Conservation (phyloP, 1,140 invertebrate species). For the Rhopalosiphum padi region DNA sequence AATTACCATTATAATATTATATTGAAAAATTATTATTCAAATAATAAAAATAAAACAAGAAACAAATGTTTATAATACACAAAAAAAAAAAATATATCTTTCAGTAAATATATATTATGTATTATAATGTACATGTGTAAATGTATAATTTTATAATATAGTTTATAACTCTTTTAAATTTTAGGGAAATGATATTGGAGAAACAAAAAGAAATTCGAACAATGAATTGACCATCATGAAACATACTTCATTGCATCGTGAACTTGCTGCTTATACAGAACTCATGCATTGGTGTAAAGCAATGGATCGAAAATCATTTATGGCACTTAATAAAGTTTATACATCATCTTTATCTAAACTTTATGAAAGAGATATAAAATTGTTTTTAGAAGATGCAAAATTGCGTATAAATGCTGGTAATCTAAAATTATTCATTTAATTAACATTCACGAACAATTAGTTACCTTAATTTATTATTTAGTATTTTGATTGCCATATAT, state of each 20-base stretch:
- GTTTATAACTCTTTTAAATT: background rate
- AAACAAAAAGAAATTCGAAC: constrained; percentile 66
- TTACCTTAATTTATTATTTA: background rate
- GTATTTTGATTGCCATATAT: background rate
- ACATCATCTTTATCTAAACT: constrained; percentile 79
- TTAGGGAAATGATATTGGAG: constrained; percentile 74
- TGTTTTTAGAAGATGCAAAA: constrained; percentile 81
- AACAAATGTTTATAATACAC: background rate
- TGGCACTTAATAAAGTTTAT: constrained; percentile 81
- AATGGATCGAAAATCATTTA: constrained; percentile 83
- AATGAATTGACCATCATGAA: constrained; percentile 72
- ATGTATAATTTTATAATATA: background rate
- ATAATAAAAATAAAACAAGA: background rate
- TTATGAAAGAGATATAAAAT: constrained; percentile 82
- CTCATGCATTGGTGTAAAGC: constrained; percentile 90
- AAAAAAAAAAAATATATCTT: background rate
- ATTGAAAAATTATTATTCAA: too few species aligned
- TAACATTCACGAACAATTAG: background rate
- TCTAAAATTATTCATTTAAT: background rate
- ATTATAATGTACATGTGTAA: background rate
- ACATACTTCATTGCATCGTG: constrained; percentile 80
- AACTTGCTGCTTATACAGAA: constrained; percentile 83
- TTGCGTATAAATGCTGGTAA: constrained; percentile 65
- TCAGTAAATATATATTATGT: background rate
- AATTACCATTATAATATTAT: too few species aligned